These are phyloP conservation scores for Leucoraja erinaceus DNA, from an alignment of 2,113 vertebrate genomes.

Conservation along the genomic window DNA sequence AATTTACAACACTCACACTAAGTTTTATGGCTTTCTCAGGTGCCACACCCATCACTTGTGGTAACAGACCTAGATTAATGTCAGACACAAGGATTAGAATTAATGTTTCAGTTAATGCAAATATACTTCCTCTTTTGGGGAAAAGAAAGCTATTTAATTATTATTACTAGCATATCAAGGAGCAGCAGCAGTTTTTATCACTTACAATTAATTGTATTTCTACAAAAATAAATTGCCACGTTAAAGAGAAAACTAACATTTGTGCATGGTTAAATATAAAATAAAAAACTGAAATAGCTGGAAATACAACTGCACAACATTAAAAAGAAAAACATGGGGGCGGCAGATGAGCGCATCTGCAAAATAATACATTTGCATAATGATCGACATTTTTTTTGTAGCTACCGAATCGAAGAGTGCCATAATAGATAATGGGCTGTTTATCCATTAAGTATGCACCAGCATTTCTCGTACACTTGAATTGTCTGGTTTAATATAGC, in stretches of 20 bases:
- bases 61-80: conserved; percentile 74
- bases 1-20: conserved; percentile 69
- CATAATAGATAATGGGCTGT: neutral
- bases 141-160: neutral
- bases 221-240: neutral
- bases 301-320: neutral
- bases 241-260: neutral
- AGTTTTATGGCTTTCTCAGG: conserved; percentile 91
- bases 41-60: conserved; percentile 90
- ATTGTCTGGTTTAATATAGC: neutral
- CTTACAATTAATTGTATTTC: neutral
- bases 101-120: neutral
- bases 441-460: neutral
- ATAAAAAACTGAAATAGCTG: neutral
- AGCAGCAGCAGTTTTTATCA: neutral
- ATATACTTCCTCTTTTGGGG: neutral
- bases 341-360: neutral
- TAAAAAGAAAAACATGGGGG: neutral
- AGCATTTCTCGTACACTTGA: neutral
- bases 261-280: neutral
- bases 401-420: neutral
- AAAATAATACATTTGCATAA: neutral
- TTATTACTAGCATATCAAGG: neutral
- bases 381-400: neutral
- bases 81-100: neutral